Percentiles rank a stretch among this genome's conserved stretches.
These are phyloP conservation scores for Drosophila sucinea DNA, from an alignment of 1,140 invertebrate genomes.

Conservation along the genomic window DNA sequence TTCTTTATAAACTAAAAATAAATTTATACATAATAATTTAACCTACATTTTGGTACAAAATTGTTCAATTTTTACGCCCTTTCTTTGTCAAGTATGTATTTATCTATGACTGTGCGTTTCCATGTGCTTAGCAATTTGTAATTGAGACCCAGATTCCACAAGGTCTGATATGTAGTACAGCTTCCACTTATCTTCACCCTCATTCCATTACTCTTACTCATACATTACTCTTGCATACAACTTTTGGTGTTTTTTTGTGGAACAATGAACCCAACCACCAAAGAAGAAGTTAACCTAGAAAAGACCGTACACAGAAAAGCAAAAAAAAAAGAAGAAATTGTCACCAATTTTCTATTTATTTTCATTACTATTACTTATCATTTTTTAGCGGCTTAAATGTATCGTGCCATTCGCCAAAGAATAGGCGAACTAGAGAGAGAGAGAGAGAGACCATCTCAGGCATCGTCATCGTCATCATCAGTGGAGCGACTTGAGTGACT, in stretches of 20 bases:
- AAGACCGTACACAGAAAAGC: background rate
- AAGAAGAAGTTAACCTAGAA: conserved; percentile 15
- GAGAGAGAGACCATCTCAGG: background rate
- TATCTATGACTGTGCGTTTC: background rate
- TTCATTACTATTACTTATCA: conserved; percentile 17
- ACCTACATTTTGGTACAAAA: background rate
- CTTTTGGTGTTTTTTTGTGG: conserved; percentile 23
- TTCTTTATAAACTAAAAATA: too few relatives aligned
- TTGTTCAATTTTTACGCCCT: background rate
- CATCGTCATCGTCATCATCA: conserved; percentile 4
- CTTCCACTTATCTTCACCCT: conserved; percentile 1
- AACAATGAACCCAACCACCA: conserved; percentile 23
- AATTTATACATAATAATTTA: background rate
- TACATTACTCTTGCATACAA: background rate
- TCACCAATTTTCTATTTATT: conserved; percentile 18
- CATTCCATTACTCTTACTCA: conserved; percentile 12
- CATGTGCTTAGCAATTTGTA: background rate
- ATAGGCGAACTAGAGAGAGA: background rate
- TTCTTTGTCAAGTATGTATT: background rate
- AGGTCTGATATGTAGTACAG: background rate
- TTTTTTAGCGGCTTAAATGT: conserved; percentile 22
- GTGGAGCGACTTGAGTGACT: conserved; percentile 3
- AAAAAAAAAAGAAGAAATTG: background rate
- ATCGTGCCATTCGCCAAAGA: conserved; percentile 11
- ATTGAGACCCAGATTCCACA: background rate